phyloP scores from a whole-genome alignment of 2,888 invertebrate genomes.

The Rotaria magnacalcarata region DNA sequence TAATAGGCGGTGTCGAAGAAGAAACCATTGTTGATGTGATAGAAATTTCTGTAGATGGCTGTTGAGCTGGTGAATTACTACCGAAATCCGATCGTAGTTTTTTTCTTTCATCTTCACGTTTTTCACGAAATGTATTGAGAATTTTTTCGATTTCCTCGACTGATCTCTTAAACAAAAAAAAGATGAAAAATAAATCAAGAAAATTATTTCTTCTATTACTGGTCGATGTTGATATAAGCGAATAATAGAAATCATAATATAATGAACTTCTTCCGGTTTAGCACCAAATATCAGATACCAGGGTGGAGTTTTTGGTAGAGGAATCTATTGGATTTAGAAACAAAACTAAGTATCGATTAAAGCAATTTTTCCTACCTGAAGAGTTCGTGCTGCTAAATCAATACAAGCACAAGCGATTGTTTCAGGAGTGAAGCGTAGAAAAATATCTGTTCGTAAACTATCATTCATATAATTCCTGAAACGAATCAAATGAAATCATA shows the following conservation, averaged over 20 bases:
- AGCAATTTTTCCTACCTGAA: conserved; percentile 49
- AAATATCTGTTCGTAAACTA: conserved; percentile 88
- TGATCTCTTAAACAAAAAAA: conserved; percentile 24
- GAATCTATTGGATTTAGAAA: conserved; percentile 55
- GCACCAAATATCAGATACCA: conserved; percentile 86
- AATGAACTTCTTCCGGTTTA: conserved; percentile 74
- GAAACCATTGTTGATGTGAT: neutral
- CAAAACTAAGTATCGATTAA: neutral
- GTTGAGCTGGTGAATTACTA: neutral
- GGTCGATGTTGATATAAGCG: conserved; percentile 66
- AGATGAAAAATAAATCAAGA: neutral
- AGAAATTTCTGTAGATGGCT: neutral
- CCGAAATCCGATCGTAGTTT: neutral
- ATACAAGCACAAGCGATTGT: conserved; percentile 99
- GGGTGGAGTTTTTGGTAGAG: conserved; percentile 77
- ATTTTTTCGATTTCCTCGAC: conserved; percentile 40
- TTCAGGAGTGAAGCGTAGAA: conserved; percentile 88
- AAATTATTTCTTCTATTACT: neutral
- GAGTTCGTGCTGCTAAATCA: conserved; percentile 76
- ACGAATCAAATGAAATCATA: neutral
- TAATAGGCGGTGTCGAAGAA: neutral
- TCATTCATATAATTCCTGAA: conserved; percentile 96
- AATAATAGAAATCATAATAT: conserved; percentile 76
- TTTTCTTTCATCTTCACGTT: conserved; percentile 35
- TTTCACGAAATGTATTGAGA: conserved; percentile 26